Percentiles rank a stretch among this genome's conserved stretches.
Conservation (phyloP, 2,797 vertebrate genomes). For the Paguma larvata region DNA sequence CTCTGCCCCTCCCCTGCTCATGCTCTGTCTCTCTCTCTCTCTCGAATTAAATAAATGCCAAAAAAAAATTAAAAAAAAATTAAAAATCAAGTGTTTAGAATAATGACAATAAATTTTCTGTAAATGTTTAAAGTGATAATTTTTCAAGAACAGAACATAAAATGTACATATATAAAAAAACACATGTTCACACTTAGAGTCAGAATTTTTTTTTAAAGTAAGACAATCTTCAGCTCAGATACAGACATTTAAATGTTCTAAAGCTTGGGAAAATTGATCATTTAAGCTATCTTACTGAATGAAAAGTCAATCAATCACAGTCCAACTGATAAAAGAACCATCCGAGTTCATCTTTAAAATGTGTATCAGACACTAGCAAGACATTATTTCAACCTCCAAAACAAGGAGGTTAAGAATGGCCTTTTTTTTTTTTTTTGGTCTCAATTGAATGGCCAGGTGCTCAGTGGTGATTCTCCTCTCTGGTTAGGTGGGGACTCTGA, state of each 20-base stretch:
- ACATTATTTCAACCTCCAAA: neutral
- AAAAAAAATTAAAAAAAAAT: too few species aligned
- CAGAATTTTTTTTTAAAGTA: neutral
- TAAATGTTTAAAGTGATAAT: neutral
- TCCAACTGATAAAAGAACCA: neutral
- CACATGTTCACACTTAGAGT: neutral
- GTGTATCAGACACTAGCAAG: neutral
- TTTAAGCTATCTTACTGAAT: neutral
- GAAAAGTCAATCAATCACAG: conserved; percentile 52
- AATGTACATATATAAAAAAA: neutral
- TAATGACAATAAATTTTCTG: neutral
- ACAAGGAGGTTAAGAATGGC: neutral
- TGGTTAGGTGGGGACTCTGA: neutral
- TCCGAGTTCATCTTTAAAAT: conserved; percentile 5
- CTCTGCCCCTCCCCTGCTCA: too few species aligned
- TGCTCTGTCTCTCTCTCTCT: too few species aligned
- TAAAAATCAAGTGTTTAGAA: conserved; percentile 4
- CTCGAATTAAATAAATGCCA: too few species aligned
- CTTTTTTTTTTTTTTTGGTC: neutral
- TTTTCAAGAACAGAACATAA: neutral
- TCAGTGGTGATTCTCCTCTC: neutral
- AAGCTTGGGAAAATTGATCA: conserved; percentile 1
- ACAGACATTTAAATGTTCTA: neutral
- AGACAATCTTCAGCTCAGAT: neutral
- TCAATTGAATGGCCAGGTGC: neutral